A percentile compares a stretch with the other conserved stretches of the same genome.
phyloP scores from a whole-genome alignment of 2,797 vertebrate species.

The Euthynnus affinis region DNA sequence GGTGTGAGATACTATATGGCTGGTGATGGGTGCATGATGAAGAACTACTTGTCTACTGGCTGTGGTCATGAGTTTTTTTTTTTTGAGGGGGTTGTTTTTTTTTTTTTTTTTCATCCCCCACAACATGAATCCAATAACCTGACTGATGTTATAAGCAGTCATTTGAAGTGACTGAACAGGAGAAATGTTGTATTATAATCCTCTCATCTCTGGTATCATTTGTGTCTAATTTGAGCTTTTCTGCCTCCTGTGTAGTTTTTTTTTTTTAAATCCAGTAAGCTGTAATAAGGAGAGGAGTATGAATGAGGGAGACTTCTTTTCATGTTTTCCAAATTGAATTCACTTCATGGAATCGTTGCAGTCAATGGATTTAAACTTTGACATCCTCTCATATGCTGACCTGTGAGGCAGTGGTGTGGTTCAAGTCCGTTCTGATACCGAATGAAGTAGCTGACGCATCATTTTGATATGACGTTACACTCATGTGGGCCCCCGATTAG shows the following conservation, averaged over 20 bases:
- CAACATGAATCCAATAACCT: constrained; percentile 19
- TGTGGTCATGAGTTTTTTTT: constrained; percentile 1
- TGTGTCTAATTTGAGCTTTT: neutral
- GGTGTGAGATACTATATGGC: constrained; percentile 31
- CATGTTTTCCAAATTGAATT: neutral
- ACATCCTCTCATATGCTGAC: neutral
- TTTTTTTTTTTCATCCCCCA: neutral
- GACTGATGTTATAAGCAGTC: constrained; percentile 4
- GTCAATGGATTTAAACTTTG: constrained; percentile 2
- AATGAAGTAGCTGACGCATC: neutral
- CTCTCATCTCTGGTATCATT: neutral
- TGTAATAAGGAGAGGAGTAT: neutral
- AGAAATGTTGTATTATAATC: neutral
- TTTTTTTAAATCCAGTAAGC: neutral
- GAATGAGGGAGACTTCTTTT: neutral
- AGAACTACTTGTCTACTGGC: constrained; percentile 16
- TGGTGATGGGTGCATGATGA: constrained; percentile 33
- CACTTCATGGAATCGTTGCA: neutral
- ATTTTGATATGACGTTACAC: neutral
- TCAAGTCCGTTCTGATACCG: neutral
- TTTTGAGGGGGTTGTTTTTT: neutral
- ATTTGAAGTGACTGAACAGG: constrained; percentile 7
- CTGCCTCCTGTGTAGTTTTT: neutral
- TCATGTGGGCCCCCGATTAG: too few relatives aligned
- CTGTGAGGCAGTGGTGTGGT: neutral